These are phyloP conservation scores for Melanotaenia duboulayi DNA, from an alignment of 2,113 vertebrate species.

Conservation along the genomic window DNA sequence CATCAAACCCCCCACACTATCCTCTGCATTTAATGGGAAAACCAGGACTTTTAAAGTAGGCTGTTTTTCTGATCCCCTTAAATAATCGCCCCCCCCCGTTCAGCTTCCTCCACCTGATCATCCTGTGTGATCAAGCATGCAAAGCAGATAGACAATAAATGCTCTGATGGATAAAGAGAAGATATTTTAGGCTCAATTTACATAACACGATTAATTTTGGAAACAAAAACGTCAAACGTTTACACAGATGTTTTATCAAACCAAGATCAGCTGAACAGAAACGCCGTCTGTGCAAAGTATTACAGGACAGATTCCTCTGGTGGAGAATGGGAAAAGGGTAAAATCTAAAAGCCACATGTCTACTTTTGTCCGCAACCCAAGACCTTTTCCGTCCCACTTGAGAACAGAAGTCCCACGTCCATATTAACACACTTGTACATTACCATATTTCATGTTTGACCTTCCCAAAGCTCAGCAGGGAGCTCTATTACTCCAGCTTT, in stretches of 20 bases:
- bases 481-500: conserved; percentile 47
- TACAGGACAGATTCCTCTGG: background rate
- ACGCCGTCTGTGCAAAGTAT: background rate
- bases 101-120: background rate
- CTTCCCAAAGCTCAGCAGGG: conserved; percentile 52
- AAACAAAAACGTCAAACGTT: conserved; percentile 47
- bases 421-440: conserved; percentile 38
- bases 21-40: conserved; percentile 31
- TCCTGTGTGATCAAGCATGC: background rate
- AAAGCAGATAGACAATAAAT: conserved; percentile 4
- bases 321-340: conserved; percentile 30
- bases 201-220: conserved; percentile 49
- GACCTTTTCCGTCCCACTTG: conserved; percentile 46
- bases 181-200: conserved; percentile 17
- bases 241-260: conserved; percentile 27
- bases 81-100: background rate
- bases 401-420: conserved; percentile 11
- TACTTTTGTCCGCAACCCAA: conserved; percentile 20
- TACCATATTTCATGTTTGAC: conserved; percentile 59
- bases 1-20: background rate
- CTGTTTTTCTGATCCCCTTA: conserved; percentile 45
- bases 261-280: conserved; percentile 6
- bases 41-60: conserved; percentile 25
- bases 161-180: background rate
- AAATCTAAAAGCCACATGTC: conserved; percentile 46